These are phyloP conservation scores for Pomatorhinus ruficollis DNA, from an alignment of 2,113 vertebrate species.

Conservation along the genomic window DNA sequence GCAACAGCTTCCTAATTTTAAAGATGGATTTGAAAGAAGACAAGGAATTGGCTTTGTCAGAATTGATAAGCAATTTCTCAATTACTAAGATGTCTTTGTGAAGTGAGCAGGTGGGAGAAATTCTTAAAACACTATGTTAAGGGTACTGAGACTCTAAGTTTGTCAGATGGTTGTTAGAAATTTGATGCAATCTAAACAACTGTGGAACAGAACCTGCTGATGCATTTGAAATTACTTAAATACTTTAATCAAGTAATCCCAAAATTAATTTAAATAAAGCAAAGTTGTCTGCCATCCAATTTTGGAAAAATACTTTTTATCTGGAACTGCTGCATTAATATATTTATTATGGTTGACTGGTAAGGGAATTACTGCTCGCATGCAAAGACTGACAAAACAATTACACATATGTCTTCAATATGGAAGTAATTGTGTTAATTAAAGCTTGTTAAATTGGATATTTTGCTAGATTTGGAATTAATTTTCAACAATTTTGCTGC, in stretches of 20 bases:
- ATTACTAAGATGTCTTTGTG: not conserved
- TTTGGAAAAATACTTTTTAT: not conserved
- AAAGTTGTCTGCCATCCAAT: not conserved
- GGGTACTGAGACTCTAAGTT: fast-evolving
- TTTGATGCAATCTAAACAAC: not conserved
- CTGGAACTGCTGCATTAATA: not conserved
- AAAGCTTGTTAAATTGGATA: not conserved
- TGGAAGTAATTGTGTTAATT: conserved; percentile 18
- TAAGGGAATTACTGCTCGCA: not conserved
- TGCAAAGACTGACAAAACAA: not conserved
- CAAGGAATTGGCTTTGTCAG: not conserved
- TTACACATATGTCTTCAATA: not conserved
- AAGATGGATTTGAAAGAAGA: not conserved
- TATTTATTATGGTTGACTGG: not conserved
- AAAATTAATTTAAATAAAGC: not conserved
- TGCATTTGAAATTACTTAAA: not conserved
- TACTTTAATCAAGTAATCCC: not conserved
- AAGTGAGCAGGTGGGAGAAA: not conserved
- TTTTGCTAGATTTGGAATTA: not conserved
- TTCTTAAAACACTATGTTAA: not conserved
- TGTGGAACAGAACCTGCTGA: not conserved
- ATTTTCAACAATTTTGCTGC: not conserved
- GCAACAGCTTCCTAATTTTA: not conserved
- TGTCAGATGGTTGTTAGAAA: not conserved
- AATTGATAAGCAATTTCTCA: not conserved